Percentiles rank a stretch among this genome's conserved stretches.
Conservation (phyloP, 2,113 vertebrate species). For the Chascanopsetta lugubris region DNA sequence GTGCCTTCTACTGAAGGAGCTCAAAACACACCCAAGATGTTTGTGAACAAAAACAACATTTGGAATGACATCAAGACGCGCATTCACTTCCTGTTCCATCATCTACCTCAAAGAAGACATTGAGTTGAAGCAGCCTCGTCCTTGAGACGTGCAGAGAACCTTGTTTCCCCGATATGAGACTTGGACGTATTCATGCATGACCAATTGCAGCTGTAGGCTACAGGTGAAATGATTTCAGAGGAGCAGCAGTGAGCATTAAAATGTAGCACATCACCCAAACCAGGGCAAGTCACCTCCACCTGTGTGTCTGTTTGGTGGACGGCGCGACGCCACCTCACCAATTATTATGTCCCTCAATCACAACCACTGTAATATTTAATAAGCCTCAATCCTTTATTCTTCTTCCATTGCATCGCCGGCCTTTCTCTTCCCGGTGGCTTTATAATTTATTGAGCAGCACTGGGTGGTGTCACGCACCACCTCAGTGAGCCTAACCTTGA, state of each 20-base stretch:
- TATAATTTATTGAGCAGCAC: constrained; percentile 36
- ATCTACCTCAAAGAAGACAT: neutral
- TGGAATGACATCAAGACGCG: too few relatives aligned
- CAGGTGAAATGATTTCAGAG: constrained; percentile 3
- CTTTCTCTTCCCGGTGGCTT: neutral
- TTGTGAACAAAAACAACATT: too few relatives aligned
- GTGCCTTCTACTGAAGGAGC: neutral
- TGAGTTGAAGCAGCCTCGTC: neutral
- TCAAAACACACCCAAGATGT: too few relatives aligned
- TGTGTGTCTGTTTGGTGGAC: neutral
- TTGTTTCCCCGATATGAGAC: constrained; percentile 1
- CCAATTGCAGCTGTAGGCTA: constrained; percentile 1
- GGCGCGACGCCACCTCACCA: neutral
- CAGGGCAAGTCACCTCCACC: neutral
- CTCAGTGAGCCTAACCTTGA: constrained; percentile 22
- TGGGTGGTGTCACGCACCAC: constrained; percentile 28
- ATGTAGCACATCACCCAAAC: neutral
- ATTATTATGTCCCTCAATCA: constrained; percentile 6
- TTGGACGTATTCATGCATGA: constrained; percentile 11
- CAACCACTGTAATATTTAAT: constrained; percentile 4
- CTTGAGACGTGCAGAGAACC: neutral
- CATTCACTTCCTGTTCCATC: neutral
- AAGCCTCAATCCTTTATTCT: neutral
- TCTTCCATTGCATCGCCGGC: neutral
- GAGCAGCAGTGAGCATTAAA: neutral